Conservation (phyloP, 2,888 invertebrate genomes). For the Plusia festucae region DNA sequence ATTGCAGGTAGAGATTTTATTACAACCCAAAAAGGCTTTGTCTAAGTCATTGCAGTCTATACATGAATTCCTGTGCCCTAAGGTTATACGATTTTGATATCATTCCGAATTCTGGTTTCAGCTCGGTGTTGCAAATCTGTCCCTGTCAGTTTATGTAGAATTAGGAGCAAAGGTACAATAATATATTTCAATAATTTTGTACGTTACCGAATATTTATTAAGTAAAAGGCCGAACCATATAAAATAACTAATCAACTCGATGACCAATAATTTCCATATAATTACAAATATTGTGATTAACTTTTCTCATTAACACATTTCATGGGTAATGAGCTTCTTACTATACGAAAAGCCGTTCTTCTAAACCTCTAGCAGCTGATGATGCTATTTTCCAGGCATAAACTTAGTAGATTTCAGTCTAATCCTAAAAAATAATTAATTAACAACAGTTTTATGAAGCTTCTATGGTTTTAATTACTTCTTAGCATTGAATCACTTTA, state of each 20-base stretch:
- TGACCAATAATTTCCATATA: too few relatives aligned
- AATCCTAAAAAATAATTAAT: neutral
- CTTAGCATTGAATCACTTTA: conserved; percentile 9
- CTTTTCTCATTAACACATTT: too few relatives aligned
- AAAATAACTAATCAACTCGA: neutral
- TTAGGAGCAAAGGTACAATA: neutral
- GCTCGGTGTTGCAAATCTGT: conserved; percentile 1
- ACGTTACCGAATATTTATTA: neutral
- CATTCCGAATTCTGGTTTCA: neutral
- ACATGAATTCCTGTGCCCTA: neutral
- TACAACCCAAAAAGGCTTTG: neutral
- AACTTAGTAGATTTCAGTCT: neutral
- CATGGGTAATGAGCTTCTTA: too few relatives aligned
- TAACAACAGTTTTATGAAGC: neutral
- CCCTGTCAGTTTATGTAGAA: neutral
- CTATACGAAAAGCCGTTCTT: too few relatives aligned
- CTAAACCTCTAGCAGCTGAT: too few relatives aligned
- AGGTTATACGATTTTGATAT: conserved; percentile 1
- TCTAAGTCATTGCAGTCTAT: neutral
- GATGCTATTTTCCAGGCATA: neutral
- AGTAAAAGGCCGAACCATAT: neutral
- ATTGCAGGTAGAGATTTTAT: neutral
- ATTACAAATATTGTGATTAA: neutral
- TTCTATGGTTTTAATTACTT: conserved; percentile 8
- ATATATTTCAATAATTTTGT: conserved; percentile 1